Evolutionary conservation across 2,797 vertebrate genomes (phyloP).

Genomic region (Pristis pectinata): DNA sequence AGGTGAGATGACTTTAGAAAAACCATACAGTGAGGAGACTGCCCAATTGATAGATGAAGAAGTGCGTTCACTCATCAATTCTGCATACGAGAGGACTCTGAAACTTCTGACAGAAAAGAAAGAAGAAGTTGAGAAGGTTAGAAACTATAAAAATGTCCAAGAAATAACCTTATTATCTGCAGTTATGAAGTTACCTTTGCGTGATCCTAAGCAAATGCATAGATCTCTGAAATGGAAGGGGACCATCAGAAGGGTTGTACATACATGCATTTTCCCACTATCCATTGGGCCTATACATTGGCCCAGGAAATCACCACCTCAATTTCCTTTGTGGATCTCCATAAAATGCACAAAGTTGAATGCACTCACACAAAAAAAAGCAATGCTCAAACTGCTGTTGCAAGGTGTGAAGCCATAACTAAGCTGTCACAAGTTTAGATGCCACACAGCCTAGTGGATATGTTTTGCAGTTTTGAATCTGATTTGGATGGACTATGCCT

Average conservation of each 20-base stretch:
- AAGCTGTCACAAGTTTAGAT: neutral
- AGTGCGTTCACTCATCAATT: slow-evolving; percentile 72
- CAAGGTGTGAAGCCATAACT: neutral
- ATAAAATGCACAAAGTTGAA: neutral
- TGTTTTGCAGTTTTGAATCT: neutral
- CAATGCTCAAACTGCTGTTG: neutral
- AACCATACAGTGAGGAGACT: slow-evolving; percentile 91
- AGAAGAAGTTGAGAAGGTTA: slow-evolving; percentile 84
- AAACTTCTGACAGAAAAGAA: slow-evolving; percentile 75
- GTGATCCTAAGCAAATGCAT: neutral
- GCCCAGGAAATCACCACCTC: neutral
- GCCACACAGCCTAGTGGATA: too few species aligned
- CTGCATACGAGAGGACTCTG: slow-evolving; percentile 72
- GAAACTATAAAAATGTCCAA: neutral
- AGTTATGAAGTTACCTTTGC: neutral
- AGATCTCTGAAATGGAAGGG: neutral
- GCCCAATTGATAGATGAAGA: slow-evolving; percentile 85
- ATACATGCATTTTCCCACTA: neutral
- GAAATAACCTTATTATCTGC: neutral
- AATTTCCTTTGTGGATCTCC: neutral
- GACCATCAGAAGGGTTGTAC: neutral
- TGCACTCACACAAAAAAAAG: neutral
- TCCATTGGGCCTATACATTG: neutral
- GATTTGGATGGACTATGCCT: neutral
- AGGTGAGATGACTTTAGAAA: slow-evolving; percentile 89